Evolutionary conservation across 2,888 invertebrate genomes (phyloP), one percentile per base, ranked within the genome.

Genomic region (Hyposoter dolosus): DNA sequence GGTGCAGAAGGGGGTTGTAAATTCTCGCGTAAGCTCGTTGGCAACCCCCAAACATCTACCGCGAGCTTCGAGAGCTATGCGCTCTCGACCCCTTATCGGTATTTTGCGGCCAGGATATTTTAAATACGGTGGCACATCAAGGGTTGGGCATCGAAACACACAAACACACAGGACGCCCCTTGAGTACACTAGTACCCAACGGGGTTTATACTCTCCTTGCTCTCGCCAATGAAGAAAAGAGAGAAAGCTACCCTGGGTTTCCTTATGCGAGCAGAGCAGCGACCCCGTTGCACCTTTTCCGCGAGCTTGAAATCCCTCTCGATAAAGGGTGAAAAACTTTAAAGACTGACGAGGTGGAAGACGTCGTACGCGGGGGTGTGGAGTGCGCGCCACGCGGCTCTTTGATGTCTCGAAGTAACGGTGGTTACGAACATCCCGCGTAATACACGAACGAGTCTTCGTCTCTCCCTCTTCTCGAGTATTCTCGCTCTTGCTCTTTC

Each of bases 81-180:
- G 84, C 90, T 89, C 89, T 89, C 90, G 89, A 87, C 90, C 91
- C 90, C 90, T 90, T 93, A 93, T 93, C 91, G 93, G 93, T 91
- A 93, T 94, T 92, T 93, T 92, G 92, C 92, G 92, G 93, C 89
- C 89, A 91, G 91, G 90, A 93, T 93, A 91, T 93, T 94, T 94
- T 93, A 93, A 93, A 93, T 93, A 93, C 91, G 89, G 89, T 84
- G 88, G 85, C 87, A 83, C 87, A 88, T 86, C 86, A 85, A 84
- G 87, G 87, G 84, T 80, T 80, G 78, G 47, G 35, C 40, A 60
- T 50, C 32, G 68, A 69, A 75, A 32, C 43, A 56, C 5, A 19
- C 43, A 72, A 35, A 63, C 40, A 63, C 47, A 23, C 12, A 43
- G 74, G 43, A n/a, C 74, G 56, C 60, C 71, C 40, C 79, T 71